Conservation (phyloP, 2,888 invertebrate species). For the Anthophora plumipes region DNA sequence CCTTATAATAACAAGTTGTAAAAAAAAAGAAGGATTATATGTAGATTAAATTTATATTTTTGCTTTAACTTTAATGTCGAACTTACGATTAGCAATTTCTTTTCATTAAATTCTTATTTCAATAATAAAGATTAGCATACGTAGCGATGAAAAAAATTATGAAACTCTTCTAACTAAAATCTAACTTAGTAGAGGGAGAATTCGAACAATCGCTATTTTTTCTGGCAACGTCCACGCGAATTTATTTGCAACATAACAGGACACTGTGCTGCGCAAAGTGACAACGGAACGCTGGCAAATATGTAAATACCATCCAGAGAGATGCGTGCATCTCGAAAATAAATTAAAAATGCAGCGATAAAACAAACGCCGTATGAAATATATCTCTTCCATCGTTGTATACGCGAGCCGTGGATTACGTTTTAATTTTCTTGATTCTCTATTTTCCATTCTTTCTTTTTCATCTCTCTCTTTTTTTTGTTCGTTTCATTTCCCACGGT, state of each 20-base stretch:
- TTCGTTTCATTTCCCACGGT: no score
- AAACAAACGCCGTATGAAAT: constrained; percentile 27
- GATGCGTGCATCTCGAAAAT: background rate
- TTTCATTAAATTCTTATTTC: no score
- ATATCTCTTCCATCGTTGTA: background rate
- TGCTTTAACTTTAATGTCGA: no score
- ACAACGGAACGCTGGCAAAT: constrained; percentile 9
- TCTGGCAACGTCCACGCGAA: background rate
- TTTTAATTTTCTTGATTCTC: background rate
- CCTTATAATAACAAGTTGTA: no score
- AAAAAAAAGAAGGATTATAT: no score
- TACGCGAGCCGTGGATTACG: background rate
- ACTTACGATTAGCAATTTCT: no score
- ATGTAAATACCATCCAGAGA: constrained; percentile 19
- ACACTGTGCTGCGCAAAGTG: background rate
- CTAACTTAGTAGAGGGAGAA: background rate
- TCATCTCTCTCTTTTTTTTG: no score
- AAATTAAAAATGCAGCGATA: constrained; percentile 29
- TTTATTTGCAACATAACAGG: constrained; percentile 11
- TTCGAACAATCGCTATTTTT: background rate
- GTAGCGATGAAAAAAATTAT: no score
- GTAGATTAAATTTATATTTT: no score
- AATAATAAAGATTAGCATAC: no score
- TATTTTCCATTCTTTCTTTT: background rate
- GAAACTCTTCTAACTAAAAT: background rate